phyloP scores from a whole-genome alignment of 2,888 invertebrate species.

The Aporophyla nigra region DNA sequence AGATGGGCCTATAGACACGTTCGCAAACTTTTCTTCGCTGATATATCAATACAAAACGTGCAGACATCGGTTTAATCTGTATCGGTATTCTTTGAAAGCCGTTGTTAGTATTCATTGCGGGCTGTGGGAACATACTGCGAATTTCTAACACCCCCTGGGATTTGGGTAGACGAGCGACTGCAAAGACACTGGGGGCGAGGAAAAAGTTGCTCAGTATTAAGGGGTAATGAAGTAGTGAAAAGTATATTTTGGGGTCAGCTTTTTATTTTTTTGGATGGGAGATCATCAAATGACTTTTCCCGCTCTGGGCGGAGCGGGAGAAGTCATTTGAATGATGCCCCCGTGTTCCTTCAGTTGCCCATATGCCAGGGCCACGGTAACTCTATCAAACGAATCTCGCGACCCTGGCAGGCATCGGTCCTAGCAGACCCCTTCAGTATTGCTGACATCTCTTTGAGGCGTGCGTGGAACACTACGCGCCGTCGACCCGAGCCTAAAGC shows the following conservation, averaged over 20 bases:
- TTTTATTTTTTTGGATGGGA: no score
- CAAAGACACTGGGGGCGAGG: background rate
- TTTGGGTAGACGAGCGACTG: conserved; percentile 45
- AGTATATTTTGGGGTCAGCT: background rate
- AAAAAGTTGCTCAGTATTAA: conserved; percentile 24
- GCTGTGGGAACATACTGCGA: conserved; percentile 65
- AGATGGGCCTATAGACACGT: conserved; percentile 39
- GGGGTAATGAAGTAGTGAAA: background rate
- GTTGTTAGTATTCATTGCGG: conserved; percentile 69
- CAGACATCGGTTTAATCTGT: conserved; percentile 67
- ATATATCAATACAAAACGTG: conserved; percentile 66
- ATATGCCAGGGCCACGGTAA: no score
- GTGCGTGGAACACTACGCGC: no score
- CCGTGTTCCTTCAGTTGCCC: no score
- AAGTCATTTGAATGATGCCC: no score
- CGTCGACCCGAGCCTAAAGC: no score
- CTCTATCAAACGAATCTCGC: no score
- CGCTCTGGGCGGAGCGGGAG: no score
- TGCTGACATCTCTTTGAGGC: no score
- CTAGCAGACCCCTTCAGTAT: no score
- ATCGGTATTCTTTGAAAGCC: conserved; percentile 65
- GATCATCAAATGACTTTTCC: no score
- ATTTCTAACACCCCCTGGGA: conserved; percentile 62
- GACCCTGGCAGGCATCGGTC: no score
- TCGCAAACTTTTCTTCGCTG: conserved; percentile 46